phyloP scores from a whole-genome alignment of 1,140 invertebrate species.

The Notospermus geniculatus region DNA sequence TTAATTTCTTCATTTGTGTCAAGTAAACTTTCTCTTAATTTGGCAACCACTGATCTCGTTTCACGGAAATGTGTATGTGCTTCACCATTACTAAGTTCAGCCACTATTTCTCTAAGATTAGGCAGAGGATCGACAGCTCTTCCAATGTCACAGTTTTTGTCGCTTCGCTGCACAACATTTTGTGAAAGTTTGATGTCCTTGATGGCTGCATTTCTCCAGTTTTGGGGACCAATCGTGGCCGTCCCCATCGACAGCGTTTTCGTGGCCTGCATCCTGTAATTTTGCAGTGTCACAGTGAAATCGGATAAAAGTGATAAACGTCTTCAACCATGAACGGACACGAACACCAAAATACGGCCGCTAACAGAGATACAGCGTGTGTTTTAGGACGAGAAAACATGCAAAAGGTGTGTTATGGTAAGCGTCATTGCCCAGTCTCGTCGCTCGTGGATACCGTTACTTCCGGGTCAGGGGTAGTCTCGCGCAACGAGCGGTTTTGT shows the following conservation, averaged over 20 bases:
- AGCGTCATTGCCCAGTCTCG: no score
- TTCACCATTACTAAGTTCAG: conserved; percentile 53
- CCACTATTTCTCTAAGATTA: conserved; percentile 49
- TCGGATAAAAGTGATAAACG: neutral
- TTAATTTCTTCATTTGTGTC: conserved; percentile 57
- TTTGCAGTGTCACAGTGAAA: neutral
- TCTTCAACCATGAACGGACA: no score
- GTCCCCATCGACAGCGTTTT: conserved; percentile 28
- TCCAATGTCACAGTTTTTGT: conserved; percentile 48
- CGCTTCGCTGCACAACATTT: conserved; percentile 46
- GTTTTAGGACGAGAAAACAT: no score
- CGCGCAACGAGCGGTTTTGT: no score
- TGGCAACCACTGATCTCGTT: conserved; percentile 47
- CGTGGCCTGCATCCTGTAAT: conserved; percentile 28
- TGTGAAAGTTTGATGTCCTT: conserved; percentile 50
- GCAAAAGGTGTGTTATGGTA: no score
- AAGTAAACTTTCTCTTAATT: conserved; percentile 50
- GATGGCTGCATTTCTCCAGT: conserved; percentile 49
- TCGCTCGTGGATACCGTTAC: no score
- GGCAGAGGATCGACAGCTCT: conserved; percentile 47
- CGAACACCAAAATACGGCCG: no score
- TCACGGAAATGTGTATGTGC: conserved; percentile 50
- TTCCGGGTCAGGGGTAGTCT: no score
- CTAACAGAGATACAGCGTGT: no score
- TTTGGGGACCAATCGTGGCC: conserved; percentile 48